Conservation (phyloP, 64 coral and sea anemone genomes). For the Anthopleura sola region DNA sequence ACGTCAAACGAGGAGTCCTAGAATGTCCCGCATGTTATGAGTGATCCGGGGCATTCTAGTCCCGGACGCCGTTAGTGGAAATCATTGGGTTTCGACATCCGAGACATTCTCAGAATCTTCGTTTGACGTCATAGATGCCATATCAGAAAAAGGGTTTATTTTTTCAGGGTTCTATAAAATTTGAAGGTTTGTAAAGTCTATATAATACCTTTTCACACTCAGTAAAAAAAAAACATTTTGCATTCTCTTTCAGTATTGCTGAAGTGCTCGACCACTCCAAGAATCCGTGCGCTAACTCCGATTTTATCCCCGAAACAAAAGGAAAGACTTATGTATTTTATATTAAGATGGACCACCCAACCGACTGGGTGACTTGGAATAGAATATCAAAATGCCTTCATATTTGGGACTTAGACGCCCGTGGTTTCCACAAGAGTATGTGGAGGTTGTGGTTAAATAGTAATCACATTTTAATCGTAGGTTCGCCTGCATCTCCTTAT, state of each 20-base stretch:
- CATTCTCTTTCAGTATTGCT: slow-evolving; percentile 17
- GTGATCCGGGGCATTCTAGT: no score
- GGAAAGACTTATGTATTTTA: slow-evolving; percentile 82
- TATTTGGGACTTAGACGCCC: slow-evolving; percentile 78
- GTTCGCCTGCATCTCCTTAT: slow-evolving; percentile 60
- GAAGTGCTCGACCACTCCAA: slow-evolving; percentile 42
- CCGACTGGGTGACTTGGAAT: slow-evolving; percentile 73
- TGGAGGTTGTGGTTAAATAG: slow-evolving; percentile 89
- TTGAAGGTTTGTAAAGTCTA: no score
- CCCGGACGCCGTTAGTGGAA: no score
- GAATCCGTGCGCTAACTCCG: slow-evolving; percentile 34
- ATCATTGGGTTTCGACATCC: no score
- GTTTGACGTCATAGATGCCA: no score
- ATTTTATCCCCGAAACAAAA: slow-evolving; percentile 75
- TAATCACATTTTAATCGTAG: slow-evolving; percentile 79
- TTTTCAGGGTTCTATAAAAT: no score
- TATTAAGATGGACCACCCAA: slow-evolving; percentile 45
- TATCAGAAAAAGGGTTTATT: no score
- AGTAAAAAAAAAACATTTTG: not conserved
- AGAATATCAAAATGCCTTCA: slow-evolving; percentile 66
- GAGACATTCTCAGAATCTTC: no score
- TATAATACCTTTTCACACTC: no score
- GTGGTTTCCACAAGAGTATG: slow-evolving; percentile 83
- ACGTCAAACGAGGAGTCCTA: no score
- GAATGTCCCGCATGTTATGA: no score